Evolutionary conservation across 30 jellyfish, hydroid and myxozoan genomes (phyloP).

Genomic region (Pelagia noctiluca): DNA sequence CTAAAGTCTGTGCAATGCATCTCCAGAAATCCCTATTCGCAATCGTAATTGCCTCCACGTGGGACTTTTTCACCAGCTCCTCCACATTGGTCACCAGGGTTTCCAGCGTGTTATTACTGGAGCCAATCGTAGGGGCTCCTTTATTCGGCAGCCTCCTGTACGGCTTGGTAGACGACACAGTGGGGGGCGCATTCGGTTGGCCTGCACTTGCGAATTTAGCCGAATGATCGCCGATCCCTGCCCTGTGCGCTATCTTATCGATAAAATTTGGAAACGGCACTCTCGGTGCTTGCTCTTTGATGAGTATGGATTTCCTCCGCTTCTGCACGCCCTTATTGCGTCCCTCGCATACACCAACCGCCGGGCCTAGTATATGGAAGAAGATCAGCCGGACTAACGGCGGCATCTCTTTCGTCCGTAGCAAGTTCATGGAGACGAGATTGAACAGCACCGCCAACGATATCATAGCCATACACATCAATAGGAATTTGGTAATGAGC

Average conservation of each 20-base stretch:
- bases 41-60: slow-evolving; percentile 45
- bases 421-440: slow-evolving; percentile 78
- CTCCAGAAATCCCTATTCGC: slow-evolving; percentile 93
- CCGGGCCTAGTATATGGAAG: slow-evolving; percentile 89
- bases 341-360: slow-evolving; percentile 88
- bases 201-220: not conserved
- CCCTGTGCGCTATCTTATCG: slow-evolving; percentile 25
- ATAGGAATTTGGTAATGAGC: slow-evolving; percentile 83
- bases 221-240: not conserved
- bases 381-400: slow-evolving; percentile 78
- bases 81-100: slow-evolving; percentile 48
- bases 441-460: slow-evolving; percentile 86
- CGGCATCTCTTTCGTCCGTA: slow-evolving; percentile 71
- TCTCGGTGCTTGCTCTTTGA: slow-evolving; percentile 50
- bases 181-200: not conserved
- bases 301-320: slow-evolving; percentile 68
- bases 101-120: slow-evolving; percentile 45
- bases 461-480: slow-evolving; percentile 91
- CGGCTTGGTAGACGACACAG: no score
- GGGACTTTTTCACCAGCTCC: slow-evolving; percentile 57
- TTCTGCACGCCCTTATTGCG: slow-evolving; percentile 77
- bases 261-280: not conserved
- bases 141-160: slow-evolving; percentile 49
- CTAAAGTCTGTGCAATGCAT: slow-evolving; percentile 91
- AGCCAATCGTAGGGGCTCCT: not conserved